phyloP scores from a whole-genome alignment of 2,797 vertebrate genomes.

The Poeciliopsis turneri region DNA sequence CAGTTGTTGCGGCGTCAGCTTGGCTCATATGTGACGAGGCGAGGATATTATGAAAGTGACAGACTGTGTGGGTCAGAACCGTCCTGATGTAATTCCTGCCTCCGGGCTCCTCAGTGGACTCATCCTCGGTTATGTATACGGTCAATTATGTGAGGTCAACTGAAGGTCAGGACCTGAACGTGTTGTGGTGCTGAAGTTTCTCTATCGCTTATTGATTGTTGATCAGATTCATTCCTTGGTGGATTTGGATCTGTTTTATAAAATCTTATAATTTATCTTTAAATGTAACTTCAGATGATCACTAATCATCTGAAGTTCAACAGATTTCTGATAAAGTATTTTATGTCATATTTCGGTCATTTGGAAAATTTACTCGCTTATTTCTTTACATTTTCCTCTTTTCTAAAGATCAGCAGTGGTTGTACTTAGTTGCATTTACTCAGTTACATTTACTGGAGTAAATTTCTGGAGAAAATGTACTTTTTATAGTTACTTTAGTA shows the following conservation, averaged over 20 bases:
- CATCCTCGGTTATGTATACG: not conserved
- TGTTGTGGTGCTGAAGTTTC: not conserved
- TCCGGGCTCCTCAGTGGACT: not conserved
- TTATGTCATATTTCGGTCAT: too few species aligned
- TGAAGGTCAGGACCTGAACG: not conserved
- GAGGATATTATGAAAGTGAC: constrained; percentile 4
- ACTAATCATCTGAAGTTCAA: not conserved
- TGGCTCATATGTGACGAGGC: not conserved
- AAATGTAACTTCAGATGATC: not conserved
- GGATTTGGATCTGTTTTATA: not conserved
- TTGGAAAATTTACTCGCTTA: too few species aligned
- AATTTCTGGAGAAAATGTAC: too few species aligned
- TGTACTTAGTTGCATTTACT: too few species aligned
- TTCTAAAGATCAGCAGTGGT: too few species aligned
- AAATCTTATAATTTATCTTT: not conserved
- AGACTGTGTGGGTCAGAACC: not conserved
- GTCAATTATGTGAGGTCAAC: not conserved
- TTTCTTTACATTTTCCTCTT: too few species aligned
- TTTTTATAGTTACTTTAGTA: too few species aligned
- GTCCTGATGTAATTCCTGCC: constrained; percentile 2
- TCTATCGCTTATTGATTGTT: not conserved
- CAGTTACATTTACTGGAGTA: too few species aligned
- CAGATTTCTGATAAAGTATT: not conserved
- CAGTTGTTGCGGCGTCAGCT: constrained; percentile 12
- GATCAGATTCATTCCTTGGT: not conserved